Evolutionary conservation across 2,797 vertebrate species (phyloP).

Genomic region (Masticophis lateralis): DNA sequence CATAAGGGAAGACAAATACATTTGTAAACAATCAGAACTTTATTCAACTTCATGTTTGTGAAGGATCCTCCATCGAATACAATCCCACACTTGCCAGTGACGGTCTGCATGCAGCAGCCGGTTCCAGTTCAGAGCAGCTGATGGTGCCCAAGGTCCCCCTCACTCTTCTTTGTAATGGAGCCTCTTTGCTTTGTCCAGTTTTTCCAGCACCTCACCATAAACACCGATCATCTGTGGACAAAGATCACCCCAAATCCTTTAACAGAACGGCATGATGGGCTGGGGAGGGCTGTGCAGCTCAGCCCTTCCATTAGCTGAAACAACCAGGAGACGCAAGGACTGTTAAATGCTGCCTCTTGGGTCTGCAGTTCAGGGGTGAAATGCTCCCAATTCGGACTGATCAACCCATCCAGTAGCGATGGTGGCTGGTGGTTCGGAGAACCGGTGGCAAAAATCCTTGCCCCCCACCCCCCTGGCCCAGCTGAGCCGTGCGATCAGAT

Average conservation of each 20-base stretch:
- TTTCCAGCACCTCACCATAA: conserved; percentile 82
- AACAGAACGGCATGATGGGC: neutral
- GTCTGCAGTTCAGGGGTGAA: neutral
- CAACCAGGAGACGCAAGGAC: neutral
- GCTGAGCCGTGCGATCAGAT: too few species aligned
- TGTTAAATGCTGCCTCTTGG: neutral
- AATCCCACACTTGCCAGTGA: neutral
- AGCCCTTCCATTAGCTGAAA: neutral
- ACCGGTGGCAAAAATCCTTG: too few species aligned
- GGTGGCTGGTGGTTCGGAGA: too few species aligned
- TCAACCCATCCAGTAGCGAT: too few species aligned
- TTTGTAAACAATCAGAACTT: neutral
- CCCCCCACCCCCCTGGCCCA: too few species aligned
- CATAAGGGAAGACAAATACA: neutral
- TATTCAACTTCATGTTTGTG: neutral
- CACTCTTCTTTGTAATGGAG: conserved; percentile 69
- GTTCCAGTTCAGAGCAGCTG: neutral
- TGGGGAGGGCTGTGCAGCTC: conserved; percentile 7
- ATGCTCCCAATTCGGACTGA: too few species aligned
- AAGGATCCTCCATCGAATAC: neutral
- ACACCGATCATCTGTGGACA: conserved; percentile 81
- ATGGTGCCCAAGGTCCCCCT: conserved; percentile 24
- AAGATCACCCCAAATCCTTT: conserved; percentile 27
- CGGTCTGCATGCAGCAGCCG: neutral
- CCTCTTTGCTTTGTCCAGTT: conserved; percentile 76